These are phyloP conservation scores for Plebejus melissa DNA, from an alignment of 2,888 invertebrate species.

Conservation along the genomic window DNA sequence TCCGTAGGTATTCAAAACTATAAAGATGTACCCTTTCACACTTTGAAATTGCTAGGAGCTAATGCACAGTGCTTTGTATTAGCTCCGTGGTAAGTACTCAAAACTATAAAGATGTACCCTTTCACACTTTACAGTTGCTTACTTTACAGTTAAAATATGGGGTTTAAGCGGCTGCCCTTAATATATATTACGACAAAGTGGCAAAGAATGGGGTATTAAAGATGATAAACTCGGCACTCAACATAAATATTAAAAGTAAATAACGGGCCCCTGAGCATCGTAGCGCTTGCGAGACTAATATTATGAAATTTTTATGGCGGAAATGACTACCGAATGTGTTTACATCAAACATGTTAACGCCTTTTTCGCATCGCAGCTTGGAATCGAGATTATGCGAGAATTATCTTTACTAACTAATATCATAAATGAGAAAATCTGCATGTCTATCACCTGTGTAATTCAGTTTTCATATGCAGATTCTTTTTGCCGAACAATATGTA, in stretches of 20 bases:
- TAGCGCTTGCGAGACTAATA: slow-evolving; percentile 3
- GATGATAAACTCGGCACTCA: slow-evolving; percentile 7
- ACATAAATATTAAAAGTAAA: slow-evolving; percentile 19
- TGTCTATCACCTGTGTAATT: no score
- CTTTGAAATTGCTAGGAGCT: no score
- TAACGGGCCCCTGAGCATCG: slow-evolving; percentile 1
- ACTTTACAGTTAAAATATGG: neutral
- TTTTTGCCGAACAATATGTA: no score
- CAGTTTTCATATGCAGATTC: no score
- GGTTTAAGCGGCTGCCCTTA: neutral
- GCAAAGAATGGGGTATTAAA: slow-evolving; percentile 4
- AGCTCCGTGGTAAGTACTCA: no score
- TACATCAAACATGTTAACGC: slow-evolving; percentile 6
- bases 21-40: no score
- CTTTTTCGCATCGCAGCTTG: neutral
- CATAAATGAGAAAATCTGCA: no score
- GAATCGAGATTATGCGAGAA: neutral
- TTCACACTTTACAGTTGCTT: neutral
- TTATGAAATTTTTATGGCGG: slow-evolving; percentile 12
- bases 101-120: neutral
- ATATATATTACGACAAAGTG: neutral
- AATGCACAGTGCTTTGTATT: no score
- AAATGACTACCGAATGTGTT: slow-evolving; percentile 13
- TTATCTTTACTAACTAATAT: no score
- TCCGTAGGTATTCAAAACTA: no score